Base-by-base conservation (phyloP, 1,140 invertebrate genomes). In the Drosophila repletoides region DNA sequence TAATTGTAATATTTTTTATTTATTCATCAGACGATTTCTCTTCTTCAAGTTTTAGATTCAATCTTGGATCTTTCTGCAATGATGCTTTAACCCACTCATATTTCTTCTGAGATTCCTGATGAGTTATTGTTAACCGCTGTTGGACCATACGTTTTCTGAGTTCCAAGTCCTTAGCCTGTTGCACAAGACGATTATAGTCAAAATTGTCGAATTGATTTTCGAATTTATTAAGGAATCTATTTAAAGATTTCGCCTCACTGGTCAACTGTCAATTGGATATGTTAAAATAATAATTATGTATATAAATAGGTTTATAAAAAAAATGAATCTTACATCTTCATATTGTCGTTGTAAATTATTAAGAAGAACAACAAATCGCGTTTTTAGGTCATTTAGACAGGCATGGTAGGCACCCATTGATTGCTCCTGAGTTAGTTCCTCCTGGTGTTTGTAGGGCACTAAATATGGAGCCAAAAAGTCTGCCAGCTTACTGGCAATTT, bases 381-480 rank as follows among this genome's bases (percentile, higher is more conserved):
- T 71, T 71, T 93, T 93, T 15, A 93, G 92, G 53, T 94, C 93
- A n/a, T 88, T 84, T 0, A 94, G 67, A 36, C 93, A 94, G 3
- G 91, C 79, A 2, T 92, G 72, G 59, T 88, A 90, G 0, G 92
- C 70, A 6, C 88, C 55, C 10, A 72, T 19, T 0, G 92, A 92
- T 76, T 92, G 76, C 1, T 87, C 64, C 17, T 22, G 49, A 3
- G 72, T 88, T 1, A 88, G 60, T 10, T 24, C 91, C 2, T 17
- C 91, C 36, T 80, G 89, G 66, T 91, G 84, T n/a, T 91, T 91
- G 17, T 92, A 80, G 26, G 90, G 88, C 0, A 92, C 91, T 3
- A 94, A 66, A 73, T 93, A 94, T 0, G 93, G 93, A n/a, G 90
- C 89, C 9, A 94, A 72, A 56, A 92, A 92, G 72, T 94, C 91